phyloP scores from a whole-genome alignment of 1,140 invertebrate genomes.

The Drosophila parabipectinata region DNA sequence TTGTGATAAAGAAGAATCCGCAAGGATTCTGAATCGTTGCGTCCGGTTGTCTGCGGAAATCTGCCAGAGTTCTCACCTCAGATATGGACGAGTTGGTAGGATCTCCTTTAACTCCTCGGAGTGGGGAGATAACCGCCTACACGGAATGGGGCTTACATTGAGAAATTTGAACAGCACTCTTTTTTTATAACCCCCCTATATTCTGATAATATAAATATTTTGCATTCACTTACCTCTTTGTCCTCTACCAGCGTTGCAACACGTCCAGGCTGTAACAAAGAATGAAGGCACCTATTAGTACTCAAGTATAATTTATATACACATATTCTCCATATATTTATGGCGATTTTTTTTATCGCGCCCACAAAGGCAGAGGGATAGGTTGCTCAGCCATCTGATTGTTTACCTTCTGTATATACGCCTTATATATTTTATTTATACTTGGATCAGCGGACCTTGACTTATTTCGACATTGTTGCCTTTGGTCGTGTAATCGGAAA shows the following conservation, averaged over 20 bases:
- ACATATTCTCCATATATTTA: not conserved
- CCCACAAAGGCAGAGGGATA: slow-evolving; percentile 32
- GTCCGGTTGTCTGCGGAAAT: slow-evolving; percentile 78
- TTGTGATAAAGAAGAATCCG: slow-evolving; percentile 58
- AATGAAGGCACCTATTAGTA: slow-evolving; percentile 31
- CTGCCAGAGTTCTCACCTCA: slow-evolving; percentile 71
- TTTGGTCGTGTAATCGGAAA: slow-evolving; percentile 9
- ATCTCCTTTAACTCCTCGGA: slow-evolving; percentile 3
- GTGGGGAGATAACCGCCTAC: slow-evolving; percentile 24
- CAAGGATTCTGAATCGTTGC: slow-evolving; percentile 52
- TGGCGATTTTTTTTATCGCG: slow-evolving; percentile 11
- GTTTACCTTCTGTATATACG: slow-evolving; percentile 47
- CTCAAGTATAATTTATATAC: slow-evolving; percentile 26
- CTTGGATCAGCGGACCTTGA: slow-evolving; percentile 52
- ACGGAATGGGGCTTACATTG: slow-evolving; percentile 83
- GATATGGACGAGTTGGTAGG: slow-evolving; percentile 72
- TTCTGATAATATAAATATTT: not conserved
- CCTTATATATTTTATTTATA: not conserved
- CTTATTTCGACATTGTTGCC: slow-evolving; percentile 39
- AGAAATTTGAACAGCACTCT: slow-evolving; percentile 62
- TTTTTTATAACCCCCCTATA: slow-evolving; percentile 1
- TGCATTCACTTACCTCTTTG: slow-evolving; percentile 86
- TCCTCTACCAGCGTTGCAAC: slow-evolving; percentile 91
- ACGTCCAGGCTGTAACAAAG: slow-evolving; percentile 89
- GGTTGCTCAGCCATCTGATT: slow-evolving; percentile 18